Evolutionary conservation across 2,888 invertebrate genomes (phyloP), one percentile per base, ranked within the genome.

Genomic region (Drosophila gaucha): DNA sequence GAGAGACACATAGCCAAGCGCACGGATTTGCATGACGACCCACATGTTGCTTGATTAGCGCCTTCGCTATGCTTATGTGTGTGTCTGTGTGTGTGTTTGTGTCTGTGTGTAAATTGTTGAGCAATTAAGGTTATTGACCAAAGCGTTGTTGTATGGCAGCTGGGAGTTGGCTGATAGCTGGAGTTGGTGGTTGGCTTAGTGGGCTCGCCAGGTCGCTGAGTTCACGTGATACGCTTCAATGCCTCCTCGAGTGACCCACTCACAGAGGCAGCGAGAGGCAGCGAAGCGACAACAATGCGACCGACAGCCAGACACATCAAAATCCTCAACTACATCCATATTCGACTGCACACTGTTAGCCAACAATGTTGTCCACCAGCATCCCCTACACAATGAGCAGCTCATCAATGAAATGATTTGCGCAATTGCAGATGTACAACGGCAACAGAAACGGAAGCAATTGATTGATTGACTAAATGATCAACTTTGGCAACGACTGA

Each of bases 91-190:
- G 55, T 59, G 54, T 62, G 9, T 43, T 28, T 35, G 14, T 57
- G 31, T 65, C 52, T 63, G 47, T 58, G 43, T 67, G 55, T 63
- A 64, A 69, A 83, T 74, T 87, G 86, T 74, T 83, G 84, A 88
- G 68, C 82, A 79, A 76, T 83, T 87, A 86, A 76, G 80, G 83
- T 88, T 83, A 79, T 83, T 86, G 88, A 86, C 86, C 82, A 83
- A 66, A 56, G 54, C 56, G 35, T 51, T 47, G 35, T 14, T 41
- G n/a, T 39, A n/a, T 9, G 20, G 14, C 16, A 49, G 26, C 10
- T 31, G 20, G 2, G n/a, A n/a, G n/a, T n/a, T n/a, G n/a, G 6
- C 3, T 16, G 44, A 3, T n/a, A n/a, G 20, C 28, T 6, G 20
- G 20, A 20, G 20, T 22, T n/a, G 24, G 20, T n/a, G 18, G 8